Percentiles rank a stretch among this genome's conserved stretches.
These are phyloP conservation scores for Archivesica marissinica DNA, from an alignment of 1,140 invertebrate species.

Conservation along the genomic window DNA sequence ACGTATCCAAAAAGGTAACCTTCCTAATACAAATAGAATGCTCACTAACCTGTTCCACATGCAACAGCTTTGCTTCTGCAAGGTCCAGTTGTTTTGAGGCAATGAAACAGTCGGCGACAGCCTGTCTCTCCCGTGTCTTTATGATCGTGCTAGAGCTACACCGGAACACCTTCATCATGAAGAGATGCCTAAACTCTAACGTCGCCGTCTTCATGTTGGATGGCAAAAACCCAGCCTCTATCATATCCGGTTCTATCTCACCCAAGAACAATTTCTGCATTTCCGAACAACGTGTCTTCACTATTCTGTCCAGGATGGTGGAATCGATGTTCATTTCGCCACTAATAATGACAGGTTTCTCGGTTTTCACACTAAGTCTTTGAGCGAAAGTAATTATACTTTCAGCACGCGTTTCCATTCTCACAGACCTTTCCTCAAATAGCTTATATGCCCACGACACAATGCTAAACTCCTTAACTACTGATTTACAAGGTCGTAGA, in stretches of 20 bases:
- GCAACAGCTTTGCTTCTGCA: too few relatives aligned
- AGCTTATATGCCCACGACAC: conserved; percentile 22
- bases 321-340: conserved; percentile 31
- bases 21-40: too few relatives aligned
- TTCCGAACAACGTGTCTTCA: neutral
- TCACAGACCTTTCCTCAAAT: neutral
- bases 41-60: too few relatives aligned
- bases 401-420: neutral
- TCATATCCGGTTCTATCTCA: neutral
- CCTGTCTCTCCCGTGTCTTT: too few relatives aligned
- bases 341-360: conserved; percentile 20
- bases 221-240: neutral
- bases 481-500: neutral
- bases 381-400: conserved; percentile 28
- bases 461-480: conserved; percentile 30
- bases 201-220: neutral
- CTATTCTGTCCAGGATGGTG: neutral
- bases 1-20: too few relatives aligned
- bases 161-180: conserved; percentile 38
- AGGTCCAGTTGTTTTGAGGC: too few relatives aligned
- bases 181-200: neutral
- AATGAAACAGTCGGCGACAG: too few relatives aligned
- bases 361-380: neutral
- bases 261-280: neutral
- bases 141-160: too few relatives aligned